phyloP scores from a whole-genome alignment of 2,797 vertebrate species.

The Sebastolobus altivelis region DNA sequence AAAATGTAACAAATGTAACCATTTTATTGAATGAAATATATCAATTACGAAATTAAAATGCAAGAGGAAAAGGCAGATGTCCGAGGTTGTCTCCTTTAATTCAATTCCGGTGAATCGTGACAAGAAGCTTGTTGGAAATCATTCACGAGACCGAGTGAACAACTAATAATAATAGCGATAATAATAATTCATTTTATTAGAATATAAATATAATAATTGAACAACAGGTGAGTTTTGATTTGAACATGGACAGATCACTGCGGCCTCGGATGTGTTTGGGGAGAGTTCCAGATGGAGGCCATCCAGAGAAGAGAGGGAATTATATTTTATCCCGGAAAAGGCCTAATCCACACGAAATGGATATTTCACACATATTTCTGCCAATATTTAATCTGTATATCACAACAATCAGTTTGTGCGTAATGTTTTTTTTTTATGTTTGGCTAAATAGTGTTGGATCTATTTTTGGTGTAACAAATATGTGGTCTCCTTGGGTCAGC shows the following conservation, averaged over 20 bases:
- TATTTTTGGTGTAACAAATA: background rate
- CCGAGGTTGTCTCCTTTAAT: background rate
- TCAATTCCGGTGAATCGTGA: background rate
- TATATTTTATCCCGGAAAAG: background rate
- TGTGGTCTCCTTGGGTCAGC: too few species aligned
- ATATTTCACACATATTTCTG: background rate
- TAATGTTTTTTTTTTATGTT: background rate
- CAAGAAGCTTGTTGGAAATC: background rate
- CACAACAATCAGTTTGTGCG: background rate
- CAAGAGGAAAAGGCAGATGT: background rate
- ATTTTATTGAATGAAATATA: background rate
- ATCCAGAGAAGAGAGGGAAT: background rate
- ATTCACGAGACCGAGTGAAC: background rate
- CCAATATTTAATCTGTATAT: background rate
- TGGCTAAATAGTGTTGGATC: background rate
- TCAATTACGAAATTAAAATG: background rate
- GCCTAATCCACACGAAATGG: background rate
- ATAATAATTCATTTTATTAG: background rate
- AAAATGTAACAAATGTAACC: too few species aligned
- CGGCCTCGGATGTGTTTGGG: background rate
- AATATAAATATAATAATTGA: too few species aligned
- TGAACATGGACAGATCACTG: background rate
- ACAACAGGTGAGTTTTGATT: background rate
- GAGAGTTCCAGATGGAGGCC: background rate
- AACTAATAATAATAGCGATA: too few species aligned